Base-by-base conservation (phyloP, 2,797 vertebrate species). In the Pogonophryne albipinna region DNA sequence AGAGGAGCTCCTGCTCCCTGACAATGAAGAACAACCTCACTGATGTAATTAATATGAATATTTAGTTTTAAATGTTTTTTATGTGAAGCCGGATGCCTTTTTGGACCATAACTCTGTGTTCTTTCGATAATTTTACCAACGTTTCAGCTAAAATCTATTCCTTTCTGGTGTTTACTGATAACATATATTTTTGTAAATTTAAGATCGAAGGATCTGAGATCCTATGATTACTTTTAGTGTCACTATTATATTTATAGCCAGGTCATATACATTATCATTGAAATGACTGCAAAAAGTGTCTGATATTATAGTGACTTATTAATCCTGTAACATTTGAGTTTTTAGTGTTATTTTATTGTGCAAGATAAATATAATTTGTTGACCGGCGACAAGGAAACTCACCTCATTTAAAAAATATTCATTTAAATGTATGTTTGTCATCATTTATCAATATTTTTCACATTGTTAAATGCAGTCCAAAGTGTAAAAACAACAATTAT, bases 21-120 rank as follows among this genome's bases (percentile, higher is more conserved):
- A 23, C 51, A 60, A 42, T 94, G 93, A 93, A 94, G 91, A 92
- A 96, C 94, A 93, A 94, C 96, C 96, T 96, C 92, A 96, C 96
- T 95, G 90, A 87, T 62, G 92, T 95, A 94, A 96, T 96, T 96
- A 94, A 96, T 96, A 94, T 95, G 92, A 93, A 63, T 17, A 12
- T 8, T 49, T 66, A 57, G 4, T 41, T 46, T 68, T 9, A 34
- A 34, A 15, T 59, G 6, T 15, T 53, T 13, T 15, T 42, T 1
- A 12, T 16, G 46, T 20, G 47, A 47, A 31, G 53, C 5, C 8
- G 34, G 5, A 34, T 34, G 34, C 34, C 34, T 38, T 38, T 7
- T 38, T 9, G 6, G 34, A 38, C 34, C 6, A 38, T 11, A 19
- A 16, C 41, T 19, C 4, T 10, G 38, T 12, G 10, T 17, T 62